Evolutionary conservation across 2,888 invertebrate species (phyloP).

Genomic region (Tipula unca): DNA sequence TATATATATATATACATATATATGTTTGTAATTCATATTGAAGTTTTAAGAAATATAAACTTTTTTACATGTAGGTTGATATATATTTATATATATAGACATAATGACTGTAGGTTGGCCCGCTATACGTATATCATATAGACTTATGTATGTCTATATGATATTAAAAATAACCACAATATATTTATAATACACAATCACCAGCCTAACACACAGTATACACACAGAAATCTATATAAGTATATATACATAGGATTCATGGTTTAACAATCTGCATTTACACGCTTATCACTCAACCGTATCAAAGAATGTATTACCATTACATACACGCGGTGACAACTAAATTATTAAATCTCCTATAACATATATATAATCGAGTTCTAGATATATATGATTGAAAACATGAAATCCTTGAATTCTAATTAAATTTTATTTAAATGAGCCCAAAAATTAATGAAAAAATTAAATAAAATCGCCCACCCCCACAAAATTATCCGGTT

Average conservation of each 20-base stretch:
- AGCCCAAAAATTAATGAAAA: background rate
- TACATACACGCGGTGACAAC: background rate
- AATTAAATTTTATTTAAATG: background rate
- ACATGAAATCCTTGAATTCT: background rate
- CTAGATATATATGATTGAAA: background rate
- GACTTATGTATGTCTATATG: too few species aligned
- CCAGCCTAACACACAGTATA: background rate
- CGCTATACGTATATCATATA: background rate
- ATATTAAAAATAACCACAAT: background rate
- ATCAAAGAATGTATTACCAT: too few species aligned
- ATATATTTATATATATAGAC: too few species aligned
- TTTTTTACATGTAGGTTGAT: background rate
- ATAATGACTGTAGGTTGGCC: slow-evolving; percentile 8
- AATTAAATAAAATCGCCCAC: background rate
- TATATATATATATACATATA: background rate
- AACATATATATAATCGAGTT: background rate
- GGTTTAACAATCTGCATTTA: too few species aligned
- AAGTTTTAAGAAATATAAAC: background rate
- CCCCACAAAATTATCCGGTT: background rate
- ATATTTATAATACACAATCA: background rate
- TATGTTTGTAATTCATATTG: background rate
- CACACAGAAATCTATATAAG: background rate
- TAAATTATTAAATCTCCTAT: background rate
- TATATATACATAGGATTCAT: too few species aligned
- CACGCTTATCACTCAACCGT: too few species aligned